Evolutionary conservation across 2,888 invertebrate species (phyloP).

Genomic region (Eupithecia inturbata): DNA sequence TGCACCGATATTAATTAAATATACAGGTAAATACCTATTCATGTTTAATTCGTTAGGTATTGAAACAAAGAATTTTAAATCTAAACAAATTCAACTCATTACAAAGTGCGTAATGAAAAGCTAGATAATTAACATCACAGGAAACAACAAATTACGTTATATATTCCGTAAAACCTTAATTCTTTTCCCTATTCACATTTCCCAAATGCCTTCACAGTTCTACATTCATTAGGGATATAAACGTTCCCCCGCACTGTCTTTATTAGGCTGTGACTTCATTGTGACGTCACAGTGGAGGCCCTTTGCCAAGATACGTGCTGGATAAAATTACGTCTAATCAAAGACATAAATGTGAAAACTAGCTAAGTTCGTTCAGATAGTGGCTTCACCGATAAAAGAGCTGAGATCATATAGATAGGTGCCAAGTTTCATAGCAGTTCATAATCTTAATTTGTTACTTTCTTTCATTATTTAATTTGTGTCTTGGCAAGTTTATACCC

Average conservation of each 20-base stretch:
- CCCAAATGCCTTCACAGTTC: conserved; percentile 1
- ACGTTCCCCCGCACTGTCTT: conserved; percentile 4
- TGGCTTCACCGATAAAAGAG: too few relatives aligned
- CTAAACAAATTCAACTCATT: not conserved
- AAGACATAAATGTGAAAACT: too few relatives aligned
- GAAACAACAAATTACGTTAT: conserved; percentile 8
- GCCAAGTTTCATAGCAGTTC: too few relatives aligned
- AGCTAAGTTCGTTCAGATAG: too few relatives aligned
- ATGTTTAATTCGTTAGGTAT: not conserved
- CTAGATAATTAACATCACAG: not conserved
- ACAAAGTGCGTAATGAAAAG: not conserved
- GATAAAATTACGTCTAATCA: too few relatives aligned
- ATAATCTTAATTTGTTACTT: too few relatives aligned
- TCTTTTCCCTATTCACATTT: conserved; percentile 13
- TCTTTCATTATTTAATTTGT: too few relatives aligned
- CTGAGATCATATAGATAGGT: too few relatives aligned
- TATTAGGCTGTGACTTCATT: conserved; percentile 7
- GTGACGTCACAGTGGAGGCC: conserved; percentile 4
- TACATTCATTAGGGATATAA: conserved; percentile 25
- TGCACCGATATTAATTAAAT: too few relatives aligned
- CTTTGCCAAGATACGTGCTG: not conserved
- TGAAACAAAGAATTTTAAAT: not conserved
- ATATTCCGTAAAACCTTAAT: conserved; percentile 5
- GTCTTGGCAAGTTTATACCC: too few relatives aligned
- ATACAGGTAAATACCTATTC: too few relatives aligned